phyloP scores from a whole-genome alignment of 2,797 vertebrate species.

The Rhadinocentrus ornatus region DNA sequence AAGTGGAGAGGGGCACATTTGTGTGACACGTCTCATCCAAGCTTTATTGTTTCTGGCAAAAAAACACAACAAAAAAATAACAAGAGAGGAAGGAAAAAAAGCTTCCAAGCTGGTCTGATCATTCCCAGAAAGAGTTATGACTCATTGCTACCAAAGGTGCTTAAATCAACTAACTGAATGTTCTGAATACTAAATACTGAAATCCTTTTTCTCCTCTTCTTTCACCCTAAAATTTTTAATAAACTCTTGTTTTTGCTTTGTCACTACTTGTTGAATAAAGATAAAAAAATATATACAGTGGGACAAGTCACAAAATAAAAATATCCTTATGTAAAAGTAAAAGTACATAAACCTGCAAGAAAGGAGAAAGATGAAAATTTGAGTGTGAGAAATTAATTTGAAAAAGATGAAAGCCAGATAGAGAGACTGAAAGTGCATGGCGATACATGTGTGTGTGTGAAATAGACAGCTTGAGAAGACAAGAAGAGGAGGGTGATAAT shows the following conservation, averaged over 20 bases:
- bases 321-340: neutral
- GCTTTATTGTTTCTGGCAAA: neutral
- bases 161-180: neutral
- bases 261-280: neutral
- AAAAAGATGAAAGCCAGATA: neutral
- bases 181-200: neutral
- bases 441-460: constrained; percentile 13
- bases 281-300: neutral
- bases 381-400: constrained; percentile 12
- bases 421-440: neutral
- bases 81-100: neutral
- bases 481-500: constrained; percentile 54
- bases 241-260: neutral
- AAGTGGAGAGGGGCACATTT: neutral
- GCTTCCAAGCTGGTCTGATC: neutral
- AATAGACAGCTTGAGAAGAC: constrained; percentile 29
- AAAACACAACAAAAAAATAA: neutral
- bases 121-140: neutral
- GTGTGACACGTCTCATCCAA: neutral
- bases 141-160: neutral
- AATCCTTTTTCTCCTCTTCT: neutral
- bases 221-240: neutral
- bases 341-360: constrained; percentile 13
- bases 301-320: neutral
- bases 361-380: constrained; percentile 10